Conservation (phyloP, 37 sponge, comb jelly and placozoan species). For the Eunapius fragilis region DNA sequence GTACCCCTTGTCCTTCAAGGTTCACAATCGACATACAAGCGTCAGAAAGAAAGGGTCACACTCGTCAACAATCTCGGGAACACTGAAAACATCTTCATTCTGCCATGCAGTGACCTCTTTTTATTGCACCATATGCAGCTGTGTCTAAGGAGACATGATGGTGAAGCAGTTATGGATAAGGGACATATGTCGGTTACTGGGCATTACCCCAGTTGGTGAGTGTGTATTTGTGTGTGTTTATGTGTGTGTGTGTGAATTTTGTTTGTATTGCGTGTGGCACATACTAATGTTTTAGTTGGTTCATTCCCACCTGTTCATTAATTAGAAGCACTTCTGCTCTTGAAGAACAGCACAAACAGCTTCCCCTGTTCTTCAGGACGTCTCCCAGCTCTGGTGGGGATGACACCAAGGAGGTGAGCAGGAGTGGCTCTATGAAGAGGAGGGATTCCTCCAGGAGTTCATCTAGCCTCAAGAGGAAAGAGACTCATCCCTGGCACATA, state of each 20-base stretch:
- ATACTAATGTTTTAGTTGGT: not conserved
- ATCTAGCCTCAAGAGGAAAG: not conserved
- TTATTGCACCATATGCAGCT: too few relatives aligned
- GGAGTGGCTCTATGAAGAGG: constrained; percentile 12
- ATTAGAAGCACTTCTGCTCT: not conserved
- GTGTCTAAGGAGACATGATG: not conserved
- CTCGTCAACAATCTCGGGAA: constrained; percentile 15
- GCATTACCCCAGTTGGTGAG: not conserved
- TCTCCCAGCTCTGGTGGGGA: not conserved
- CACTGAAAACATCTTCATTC: constrained; percentile 30
- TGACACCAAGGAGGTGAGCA: not conserved
- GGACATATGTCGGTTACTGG: not conserved
- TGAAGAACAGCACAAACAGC: constrained; percentile 20
- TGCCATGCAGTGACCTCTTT: not conserved
- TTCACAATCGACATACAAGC: constrained; percentile 39
- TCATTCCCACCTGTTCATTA: not conserved
- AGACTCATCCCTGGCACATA: not conserved
- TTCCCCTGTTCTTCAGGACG: constrained; percentile 23
- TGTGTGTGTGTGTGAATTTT: too few relatives aligned
- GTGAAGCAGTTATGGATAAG: constrained; percentile 9
- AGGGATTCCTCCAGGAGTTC: not conserved
- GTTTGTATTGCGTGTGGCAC: too few relatives aligned
- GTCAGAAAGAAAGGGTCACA: constrained; percentile 46
- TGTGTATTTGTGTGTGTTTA: too few relatives aligned
- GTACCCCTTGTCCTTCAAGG: too few relatives aligned